A percentile compares a stretch with the other conserved stretches of the same genome.
Conservation (phyloP, 2,113 vertebrate species). For the Hyla sarda region DNA sequence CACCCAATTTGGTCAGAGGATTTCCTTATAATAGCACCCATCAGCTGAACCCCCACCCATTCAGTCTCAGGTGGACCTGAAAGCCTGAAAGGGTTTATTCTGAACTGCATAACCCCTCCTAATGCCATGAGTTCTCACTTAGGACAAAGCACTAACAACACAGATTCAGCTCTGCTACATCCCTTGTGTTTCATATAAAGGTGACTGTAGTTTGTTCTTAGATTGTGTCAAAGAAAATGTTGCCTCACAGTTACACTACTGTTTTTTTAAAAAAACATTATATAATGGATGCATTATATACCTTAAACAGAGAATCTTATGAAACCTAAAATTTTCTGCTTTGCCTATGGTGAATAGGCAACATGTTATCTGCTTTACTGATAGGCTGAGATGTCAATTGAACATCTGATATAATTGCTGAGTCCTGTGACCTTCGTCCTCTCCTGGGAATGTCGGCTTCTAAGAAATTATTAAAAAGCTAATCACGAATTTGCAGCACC, state of each 20-base stretch:
- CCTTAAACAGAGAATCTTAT: background rate
- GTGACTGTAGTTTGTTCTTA: background rate
- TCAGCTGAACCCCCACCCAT: too few relatives aligned
- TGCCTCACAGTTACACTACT: background rate
- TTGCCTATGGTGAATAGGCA: background rate
- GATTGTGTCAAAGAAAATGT: background rate
- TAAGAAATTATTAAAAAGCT: constrained; percentile 41
- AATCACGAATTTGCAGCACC: constrained; percentile 11
- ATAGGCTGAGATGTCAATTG: background rate
- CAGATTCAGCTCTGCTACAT: background rate
- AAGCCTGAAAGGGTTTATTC: too few relatives aligned
- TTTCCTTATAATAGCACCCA: too few relatives aligned
- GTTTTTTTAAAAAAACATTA: background rate
- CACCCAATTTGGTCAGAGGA: too few relatives aligned
- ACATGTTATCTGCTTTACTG: background rate
- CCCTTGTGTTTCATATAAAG: background rate
- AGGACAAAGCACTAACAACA: background rate
- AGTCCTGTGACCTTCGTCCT: constrained; percentile 1
- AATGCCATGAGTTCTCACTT: background rate
- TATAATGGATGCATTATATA: background rate
- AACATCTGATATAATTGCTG: background rate
- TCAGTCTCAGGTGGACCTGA: too few relatives aligned
- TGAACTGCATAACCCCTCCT: too few relatives aligned
- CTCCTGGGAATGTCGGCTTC: background rate
- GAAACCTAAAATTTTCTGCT: background rate